A percentile compares a stretch with the other conserved stretches of the same genome.
These are phyloP conservation scores for Melinaea menophilus DNA, from an alignment of 2,888 invertebrate genomes.

Conservation along the genomic window DNA sequence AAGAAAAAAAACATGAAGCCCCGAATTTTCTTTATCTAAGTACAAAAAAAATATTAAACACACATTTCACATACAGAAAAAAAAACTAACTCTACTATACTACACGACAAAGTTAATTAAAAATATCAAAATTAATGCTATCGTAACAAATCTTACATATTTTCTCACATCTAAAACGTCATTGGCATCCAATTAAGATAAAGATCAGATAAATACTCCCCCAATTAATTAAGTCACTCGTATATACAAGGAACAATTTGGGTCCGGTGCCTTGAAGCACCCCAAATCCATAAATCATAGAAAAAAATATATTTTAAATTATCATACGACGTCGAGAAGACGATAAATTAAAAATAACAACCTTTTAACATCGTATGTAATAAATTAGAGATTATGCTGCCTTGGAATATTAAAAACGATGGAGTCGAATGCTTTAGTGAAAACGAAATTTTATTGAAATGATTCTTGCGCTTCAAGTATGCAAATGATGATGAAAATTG, in stretches of 20 bases:
- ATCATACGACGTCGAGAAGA: not conserved
- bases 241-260: not conserved
- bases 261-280: slow-evolving; percentile 29
- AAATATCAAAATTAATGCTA: not conserved
- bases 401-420: too few relatives aligned
- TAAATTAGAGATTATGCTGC: not conserved
- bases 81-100: not conserved
- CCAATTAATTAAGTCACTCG: slow-evolving; percentile 27
- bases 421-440: slow-evolving; percentile 11
- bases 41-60: too few relatives aligned
- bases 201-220: slow-evolving; percentile 33
- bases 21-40: too few relatives aligned
- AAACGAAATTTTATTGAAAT: slow-evolving; percentile 5
- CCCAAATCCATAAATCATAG: slow-evolving; percentile 26
- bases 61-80: not conserved
- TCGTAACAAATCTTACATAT: not conserved
- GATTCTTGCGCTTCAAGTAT: not conserved
- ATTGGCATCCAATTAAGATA: slow-evolving; percentile 38
- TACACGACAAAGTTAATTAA: not conserved
- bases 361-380: not conserved
- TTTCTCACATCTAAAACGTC: slow-evolving; percentile 16
- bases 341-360: slow-evolving; percentile 3
- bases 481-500: too few relatives aligned
- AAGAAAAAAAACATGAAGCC: too few relatives aligned
- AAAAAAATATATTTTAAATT: slow-evolving; percentile 19